Conservation (phyloP, 2,888 invertebrate species). For the Ellobium chinense region DNA sequence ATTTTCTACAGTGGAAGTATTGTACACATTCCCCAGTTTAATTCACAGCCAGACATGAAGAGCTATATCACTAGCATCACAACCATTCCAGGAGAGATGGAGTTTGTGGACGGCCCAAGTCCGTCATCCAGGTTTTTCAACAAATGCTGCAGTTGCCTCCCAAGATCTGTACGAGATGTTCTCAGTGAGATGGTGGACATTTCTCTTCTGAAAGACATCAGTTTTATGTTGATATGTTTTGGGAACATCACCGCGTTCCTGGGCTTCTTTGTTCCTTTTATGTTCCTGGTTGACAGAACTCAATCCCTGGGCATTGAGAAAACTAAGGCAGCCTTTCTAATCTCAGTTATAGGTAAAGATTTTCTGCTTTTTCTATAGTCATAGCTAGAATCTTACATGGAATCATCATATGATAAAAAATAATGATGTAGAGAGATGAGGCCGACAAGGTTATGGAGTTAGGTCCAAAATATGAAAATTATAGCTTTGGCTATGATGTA, state of each 20-base stretch:
- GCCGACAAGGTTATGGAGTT: too few species aligned
- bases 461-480: too few species aligned
- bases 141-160: constrained; percentile 62
- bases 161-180: constrained; percentile 77
- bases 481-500: too few species aligned
- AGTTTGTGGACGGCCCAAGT: constrained; percentile 41
- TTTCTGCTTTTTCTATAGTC: not conserved
- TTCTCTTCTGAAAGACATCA: constrained; percentile 91
- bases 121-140: constrained; percentile 28
- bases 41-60: constrained; percentile 93
- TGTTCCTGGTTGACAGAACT: constrained; percentile 64
- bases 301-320: constrained; percentile 56
- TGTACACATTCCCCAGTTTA: constrained; percentile 89
- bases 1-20: constrained; percentile 98
- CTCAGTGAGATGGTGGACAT: constrained; percentile 94
- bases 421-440: too few species aligned
- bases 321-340: constrained; percentile 79
- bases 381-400: too few species aligned
- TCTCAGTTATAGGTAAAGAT: constrained; percentile 76
- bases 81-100: constrained; percentile 84
- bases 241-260: constrained; percentile 84
- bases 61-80: constrained; percentile 95
- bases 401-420: too few species aligned
- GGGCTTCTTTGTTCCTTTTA: constrained; percentile 71
- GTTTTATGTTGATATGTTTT: constrained; percentile 93